These are phyloP conservation scores for Euglossa dilemma DNA, from an alignment of 1,140 invertebrate species.

Conservation along the genomic window DNA sequence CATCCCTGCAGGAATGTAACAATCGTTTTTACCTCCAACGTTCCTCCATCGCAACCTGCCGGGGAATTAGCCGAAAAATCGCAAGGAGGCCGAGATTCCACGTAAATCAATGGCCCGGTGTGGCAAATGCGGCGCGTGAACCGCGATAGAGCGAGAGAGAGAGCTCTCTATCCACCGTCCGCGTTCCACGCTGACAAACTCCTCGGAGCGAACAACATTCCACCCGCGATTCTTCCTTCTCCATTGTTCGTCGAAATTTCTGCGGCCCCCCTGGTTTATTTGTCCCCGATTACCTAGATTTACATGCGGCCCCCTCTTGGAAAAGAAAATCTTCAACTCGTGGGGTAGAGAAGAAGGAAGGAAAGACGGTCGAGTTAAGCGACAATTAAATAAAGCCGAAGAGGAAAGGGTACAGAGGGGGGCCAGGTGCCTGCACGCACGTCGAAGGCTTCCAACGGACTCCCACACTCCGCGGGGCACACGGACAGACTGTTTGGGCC, in stretches of 20 bases:
- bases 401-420: neutral
- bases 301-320: neutral
- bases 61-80: slow-evolving; percentile 17
- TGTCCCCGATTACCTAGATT: slow-evolving; percentile 9
- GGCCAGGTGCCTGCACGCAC: slow-evolving; percentile 12
- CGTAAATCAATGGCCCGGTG: slow-evolving; percentile 61
- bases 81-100: neutral
- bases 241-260: slow-evolving; percentile 45
- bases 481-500: neutral
- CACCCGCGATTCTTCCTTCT: slow-evolving; percentile 51
- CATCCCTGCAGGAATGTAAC: too few relatives aligned
- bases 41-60: too few relatives aligned
- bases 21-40: too few relatives aligned
- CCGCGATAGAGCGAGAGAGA: too few relatives aligned
- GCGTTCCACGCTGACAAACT: slow-evolving; percentile 75
- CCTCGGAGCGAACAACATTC: slow-evolving; percentile 70
- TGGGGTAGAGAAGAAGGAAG: too few relatives aligned
- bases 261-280: slow-evolving; percentile 20
- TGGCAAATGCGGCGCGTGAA: slow-evolving; percentile 69
- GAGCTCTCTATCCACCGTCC: slow-evolving; percentile 41
- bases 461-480: slow-evolving; percentile 21
- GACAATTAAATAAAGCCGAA: slow-evolving; percentile 53
- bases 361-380: neutral
- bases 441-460: slow-evolving; percentile 5
- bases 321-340: too few relatives aligned